These are phyloP conservation scores for Periophthalmus modestus DNA, from an alignment of 2,113 vertebrate species.

Conservation along the genomic window DNA sequence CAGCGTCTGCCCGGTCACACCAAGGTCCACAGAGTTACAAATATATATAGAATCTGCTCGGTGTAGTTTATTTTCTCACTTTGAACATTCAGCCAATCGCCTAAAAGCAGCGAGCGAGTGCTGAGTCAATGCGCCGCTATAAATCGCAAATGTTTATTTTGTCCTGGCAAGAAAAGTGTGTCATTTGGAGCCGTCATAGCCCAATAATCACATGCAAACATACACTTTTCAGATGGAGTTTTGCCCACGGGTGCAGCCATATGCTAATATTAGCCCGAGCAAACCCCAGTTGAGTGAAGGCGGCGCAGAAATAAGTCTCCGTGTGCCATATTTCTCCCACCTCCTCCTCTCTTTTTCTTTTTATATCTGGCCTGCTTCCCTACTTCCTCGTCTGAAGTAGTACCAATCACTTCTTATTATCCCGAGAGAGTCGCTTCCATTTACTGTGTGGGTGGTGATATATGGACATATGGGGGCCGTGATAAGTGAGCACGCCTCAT, in stretches of 20 bases:
- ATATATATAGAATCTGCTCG: not conserved
- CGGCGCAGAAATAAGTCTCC: conserved; percentile 55
- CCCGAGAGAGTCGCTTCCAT: conserved; percentile 49
- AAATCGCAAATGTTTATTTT: conserved; percentile 30
- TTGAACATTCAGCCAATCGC: not conserved
- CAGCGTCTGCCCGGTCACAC: no score
- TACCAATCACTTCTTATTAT: conserved; percentile 61
- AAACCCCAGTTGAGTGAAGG: conserved; percentile 37
- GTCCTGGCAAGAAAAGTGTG: conserved; percentile 9
- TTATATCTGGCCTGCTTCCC: conserved; percentile 69
- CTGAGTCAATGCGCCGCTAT: conserved; percentile 35
- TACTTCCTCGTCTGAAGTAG: conserved; percentile 59
- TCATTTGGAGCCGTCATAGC: conserved; percentile 20
- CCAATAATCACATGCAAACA: conserved; percentile 36
- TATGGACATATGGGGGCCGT: conserved; percentile 61
- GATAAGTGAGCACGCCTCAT: conserved; percentile 63
- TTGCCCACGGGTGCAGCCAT: conserved; percentile 26
- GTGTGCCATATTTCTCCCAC: conserved; percentile 38
- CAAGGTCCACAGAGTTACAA: no score
- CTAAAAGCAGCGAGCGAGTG: not conserved
- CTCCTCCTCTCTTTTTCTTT: conserved; percentile 45
- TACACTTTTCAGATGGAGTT: conserved; percentile 33
- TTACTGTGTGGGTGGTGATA: conserved; percentile 39
- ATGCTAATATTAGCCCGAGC: conserved; percentile 55
- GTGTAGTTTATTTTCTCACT: not conserved